These are phyloP conservation scores for Stichopus horrens DNA, from an alignment of 53 echinoderm and acorn worm genomes.

Conservation along the genomic window DNA sequence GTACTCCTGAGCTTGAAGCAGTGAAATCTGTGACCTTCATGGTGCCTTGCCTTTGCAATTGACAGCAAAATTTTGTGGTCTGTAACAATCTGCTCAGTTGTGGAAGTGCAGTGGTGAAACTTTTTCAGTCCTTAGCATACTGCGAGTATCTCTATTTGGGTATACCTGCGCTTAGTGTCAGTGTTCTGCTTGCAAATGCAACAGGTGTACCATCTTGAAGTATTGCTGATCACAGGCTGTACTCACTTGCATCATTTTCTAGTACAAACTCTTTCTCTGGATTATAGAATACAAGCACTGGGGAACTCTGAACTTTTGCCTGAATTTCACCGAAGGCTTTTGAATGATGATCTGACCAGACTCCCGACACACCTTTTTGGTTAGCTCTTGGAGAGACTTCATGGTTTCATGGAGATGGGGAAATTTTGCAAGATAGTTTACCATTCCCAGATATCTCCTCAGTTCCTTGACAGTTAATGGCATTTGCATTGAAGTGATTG, in stretches of 20 bases:
- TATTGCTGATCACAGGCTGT: slow-evolving; percentile 46
- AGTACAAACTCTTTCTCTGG: slow-evolving; percentile 49
- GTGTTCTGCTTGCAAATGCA: no score
- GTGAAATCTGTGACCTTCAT: slow-evolving; percentile 54
- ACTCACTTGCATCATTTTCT: slow-evolving; percentile 66
- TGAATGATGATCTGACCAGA: slow-evolving; percentile 49
- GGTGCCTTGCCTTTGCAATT: not conserved
- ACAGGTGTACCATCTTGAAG: no score
- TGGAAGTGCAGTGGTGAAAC: slow-evolving; percentile 41
- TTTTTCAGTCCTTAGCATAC: slow-evolving; percentile 41
- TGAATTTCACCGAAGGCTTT: slow-evolving; percentile 17
- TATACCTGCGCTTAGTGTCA: no score
- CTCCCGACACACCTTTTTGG: slow-evolving; percentile 48
- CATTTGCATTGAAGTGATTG: slow-evolving; percentile 52
- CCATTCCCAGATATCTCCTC: slow-evolving; percentile 54
- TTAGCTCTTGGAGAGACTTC: slow-evolving; percentile 61
- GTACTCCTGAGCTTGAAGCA: not conserved
- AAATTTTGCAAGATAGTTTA: not conserved
- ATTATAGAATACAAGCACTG: slow-evolving; percentile 52
- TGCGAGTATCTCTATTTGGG: slow-evolving; percentile 44
- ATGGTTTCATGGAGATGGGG: slow-evolving; percentile 49
- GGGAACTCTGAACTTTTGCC: not conserved
- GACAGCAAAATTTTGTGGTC: slow-evolving; percentile 59
- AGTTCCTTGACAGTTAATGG: slow-evolving; percentile 56
- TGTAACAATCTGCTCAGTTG: slow-evolving; percentile 46